phyloP scores from a whole-genome alignment of 2,888 invertebrate species.

The Drosophila diplacantha region DNA sequence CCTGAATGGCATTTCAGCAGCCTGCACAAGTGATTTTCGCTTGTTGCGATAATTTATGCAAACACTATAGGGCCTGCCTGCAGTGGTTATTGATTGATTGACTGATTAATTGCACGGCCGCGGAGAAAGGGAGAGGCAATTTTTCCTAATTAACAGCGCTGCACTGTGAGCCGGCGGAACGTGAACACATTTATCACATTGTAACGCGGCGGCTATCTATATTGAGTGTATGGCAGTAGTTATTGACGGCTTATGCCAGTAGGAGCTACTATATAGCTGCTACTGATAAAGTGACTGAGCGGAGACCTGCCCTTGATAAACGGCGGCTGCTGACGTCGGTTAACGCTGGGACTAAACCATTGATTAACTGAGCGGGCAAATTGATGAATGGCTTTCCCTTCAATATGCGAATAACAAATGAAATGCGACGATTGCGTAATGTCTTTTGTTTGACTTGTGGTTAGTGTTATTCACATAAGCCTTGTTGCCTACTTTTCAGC shows the following conservation, averaged over 20 bases:
- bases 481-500: slow-evolving; percentile 41
- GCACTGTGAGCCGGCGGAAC: slow-evolving; percentile 20
- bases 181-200: slow-evolving; percentile 45
- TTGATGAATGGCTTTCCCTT: slow-evolving; percentile 55
- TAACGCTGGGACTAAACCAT: slow-evolving; percentile 15
- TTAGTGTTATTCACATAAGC: slow-evolving; percentile 11
- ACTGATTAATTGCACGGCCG: slow-evolving; percentile 42
- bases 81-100: slow-evolving; percentile 41
- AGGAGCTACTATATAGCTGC: slow-evolving; percentile 47
- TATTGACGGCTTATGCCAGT: slow-evolving; percentile 49
- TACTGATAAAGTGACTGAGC: slow-evolving; percentile 49
- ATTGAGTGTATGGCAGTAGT: slow-evolving; percentile 50
- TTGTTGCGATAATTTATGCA: slow-evolving; percentile 32
- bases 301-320: slow-evolving; percentile 34
- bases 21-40: slow-evolving; percentile 17
- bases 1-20: slow-evolving; percentile 34
- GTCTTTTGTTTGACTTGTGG: slow-evolving; percentile 12
- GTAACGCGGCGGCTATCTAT: slow-evolving; percentile 33
- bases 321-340: slow-evolving; percentile 35
- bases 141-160: slow-evolving; percentile 42
- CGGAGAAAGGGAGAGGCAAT: slow-evolving; percentile 8
- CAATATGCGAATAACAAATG: slow-evolving; percentile 28
- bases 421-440: slow-evolving; percentile 24
- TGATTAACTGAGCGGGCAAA: slow-evolving; percentile 18
- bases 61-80: slow-evolving; percentile 34